phyloP scores from a whole-genome alignment of 2,113 vertebrate genomes.

The Hipposideros armiger region DNA sequence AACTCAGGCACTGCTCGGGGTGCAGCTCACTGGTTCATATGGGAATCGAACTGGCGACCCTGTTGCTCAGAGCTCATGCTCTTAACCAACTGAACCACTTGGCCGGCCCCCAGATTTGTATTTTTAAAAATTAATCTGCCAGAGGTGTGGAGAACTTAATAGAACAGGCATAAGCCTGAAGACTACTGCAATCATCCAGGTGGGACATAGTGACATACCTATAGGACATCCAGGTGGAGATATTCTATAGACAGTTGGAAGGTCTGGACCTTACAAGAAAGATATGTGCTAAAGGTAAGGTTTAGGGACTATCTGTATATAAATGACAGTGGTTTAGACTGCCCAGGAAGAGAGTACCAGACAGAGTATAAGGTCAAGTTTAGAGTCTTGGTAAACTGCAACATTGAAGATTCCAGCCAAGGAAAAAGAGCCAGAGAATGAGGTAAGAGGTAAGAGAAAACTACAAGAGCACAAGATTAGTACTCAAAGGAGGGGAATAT shows the following conservation, averaged over 20 bases:
- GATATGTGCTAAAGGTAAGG: background rate
- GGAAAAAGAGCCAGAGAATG: conserved; percentile 32
- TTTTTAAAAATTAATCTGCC: background rate
- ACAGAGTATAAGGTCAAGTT: background rate
- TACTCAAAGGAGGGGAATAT: conserved; percentile 23
- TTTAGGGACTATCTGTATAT: background rate
- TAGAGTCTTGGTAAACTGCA: conserved; percentile 46
- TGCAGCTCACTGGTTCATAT: no score
- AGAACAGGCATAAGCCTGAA: background rate
- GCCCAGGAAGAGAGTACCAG: background rate
- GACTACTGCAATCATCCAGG: background rate
- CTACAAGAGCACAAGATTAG: no score
- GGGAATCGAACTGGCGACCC: no score
- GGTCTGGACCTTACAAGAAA: background rate
- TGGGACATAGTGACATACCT: background rate
- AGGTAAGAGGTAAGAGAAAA: conserved; percentile 45
- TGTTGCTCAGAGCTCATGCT: no score
- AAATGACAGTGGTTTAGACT: conserved; percentile 17
- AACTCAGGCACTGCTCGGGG: no score
- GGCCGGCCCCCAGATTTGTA: background rate
- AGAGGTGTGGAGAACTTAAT: background rate
- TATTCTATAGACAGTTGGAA: background rate
- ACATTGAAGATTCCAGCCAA: background rate
- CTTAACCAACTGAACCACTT: no score
- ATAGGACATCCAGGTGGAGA: background rate